These are phyloP conservation scores for Cynoglossus semilaevis DNA, from an alignment of 2,113 vertebrate genomes.

Conservation along the genomic window DNA sequence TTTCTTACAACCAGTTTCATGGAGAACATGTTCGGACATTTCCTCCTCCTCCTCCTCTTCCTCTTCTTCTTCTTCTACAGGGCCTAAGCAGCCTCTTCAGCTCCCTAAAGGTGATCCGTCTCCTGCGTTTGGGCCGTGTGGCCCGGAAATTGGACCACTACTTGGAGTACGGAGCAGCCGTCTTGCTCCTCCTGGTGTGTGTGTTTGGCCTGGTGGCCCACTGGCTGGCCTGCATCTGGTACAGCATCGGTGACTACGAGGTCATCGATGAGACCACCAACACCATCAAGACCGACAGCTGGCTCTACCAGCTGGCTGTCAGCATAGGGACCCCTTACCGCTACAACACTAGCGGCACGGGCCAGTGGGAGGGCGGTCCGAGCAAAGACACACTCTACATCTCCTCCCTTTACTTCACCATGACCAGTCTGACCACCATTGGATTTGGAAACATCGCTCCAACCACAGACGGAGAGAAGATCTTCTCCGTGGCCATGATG, in stretches of 20 bases:
- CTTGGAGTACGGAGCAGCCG: slow-evolving; percentile 93
- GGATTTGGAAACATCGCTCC: slow-evolving; percentile 98
- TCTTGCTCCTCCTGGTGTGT: slow-evolving; percentile 92
- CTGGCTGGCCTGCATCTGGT: slow-evolving; percentile 99
- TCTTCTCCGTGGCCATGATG: slow-evolving; percentile 99
- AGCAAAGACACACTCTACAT: slow-evolving; percentile 97
- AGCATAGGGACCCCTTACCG: slow-evolving; percentile 93
- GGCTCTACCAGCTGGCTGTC: slow-evolving; percentile 93
- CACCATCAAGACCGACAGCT: slow-evolving; percentile 93
- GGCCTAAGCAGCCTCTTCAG: slow-evolving; percentile 99
- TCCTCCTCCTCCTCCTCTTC: slow-evolving; percentile 9
- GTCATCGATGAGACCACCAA: slow-evolving; percentile 93
- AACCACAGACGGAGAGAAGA: slow-evolving; percentile 96
- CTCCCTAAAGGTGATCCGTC: slow-evolving; percentile 94
- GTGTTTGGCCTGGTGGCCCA: slow-evolving; percentile 96
- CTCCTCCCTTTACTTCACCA: slow-evolving; percentile 98
- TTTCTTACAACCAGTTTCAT: too few species aligned
- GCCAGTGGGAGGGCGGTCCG: slow-evolving; percentile 95
- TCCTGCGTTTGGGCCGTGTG: slow-evolving; percentile 90
- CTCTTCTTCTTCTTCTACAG: slow-evolving; percentile 61
- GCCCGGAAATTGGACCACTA: slow-evolving; percentile 97
- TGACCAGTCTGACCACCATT: slow-evolving; percentile 99
- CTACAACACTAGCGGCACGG: slow-evolving; percentile 89
- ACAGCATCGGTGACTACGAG: slow-evolving; percentile 96
- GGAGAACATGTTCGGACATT: background rate